Evolutionary conservation across 2,113 vertebrate genomes (phyloP), one percentile per base, ranked within the genome.

Genomic region (Bettongia penicillata): DNA sequence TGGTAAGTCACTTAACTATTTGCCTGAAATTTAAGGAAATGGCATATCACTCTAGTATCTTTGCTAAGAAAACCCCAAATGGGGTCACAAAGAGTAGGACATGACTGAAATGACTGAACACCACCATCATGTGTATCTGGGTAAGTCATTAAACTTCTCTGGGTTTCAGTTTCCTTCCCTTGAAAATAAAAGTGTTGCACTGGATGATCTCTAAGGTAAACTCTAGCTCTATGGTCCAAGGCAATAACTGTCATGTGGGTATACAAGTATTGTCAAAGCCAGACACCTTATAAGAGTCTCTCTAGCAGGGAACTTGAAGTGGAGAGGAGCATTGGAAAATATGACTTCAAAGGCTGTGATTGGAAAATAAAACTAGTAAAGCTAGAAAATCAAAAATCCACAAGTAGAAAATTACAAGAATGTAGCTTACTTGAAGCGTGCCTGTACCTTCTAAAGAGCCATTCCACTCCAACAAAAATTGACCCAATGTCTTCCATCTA

Each of bases 201-300:
- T 55, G 8, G 53, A 55, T 55, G 25, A 55, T 26, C 53, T 28
- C 55, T 57, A 57, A 57, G 55, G 23, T 28, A 11, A 0, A 26
- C 8, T 57, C 25, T 28, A 28, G 55, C 55, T 57, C 55, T 57
- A 57, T 57, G 55, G 28, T 57, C 26, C 3, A 2, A 53, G 68
- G n/a, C 93, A 91, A 93, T 93, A 50, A 90, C 90, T 90, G 47
- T 57, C 55, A 3, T 91, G 55, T 6, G 2, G 28, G 53, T 49
- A 25, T 90, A 68, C 53, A 93, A 94, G 93, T 84, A 53, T 91
- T 90, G 53, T 95, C 94, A 25, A 89, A 90, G 26, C 24, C 53
- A 94, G 57, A 26, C 51, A 93, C 9, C 55, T 11, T 16, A 0
- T 55, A 52, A 90, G 50, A 95, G 57, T 90, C 25, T 93, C 28